Base-by-base conservation (phyloP, 2,797 vertebrate genomes). In the Sarcophilus harrisii region DNA sequence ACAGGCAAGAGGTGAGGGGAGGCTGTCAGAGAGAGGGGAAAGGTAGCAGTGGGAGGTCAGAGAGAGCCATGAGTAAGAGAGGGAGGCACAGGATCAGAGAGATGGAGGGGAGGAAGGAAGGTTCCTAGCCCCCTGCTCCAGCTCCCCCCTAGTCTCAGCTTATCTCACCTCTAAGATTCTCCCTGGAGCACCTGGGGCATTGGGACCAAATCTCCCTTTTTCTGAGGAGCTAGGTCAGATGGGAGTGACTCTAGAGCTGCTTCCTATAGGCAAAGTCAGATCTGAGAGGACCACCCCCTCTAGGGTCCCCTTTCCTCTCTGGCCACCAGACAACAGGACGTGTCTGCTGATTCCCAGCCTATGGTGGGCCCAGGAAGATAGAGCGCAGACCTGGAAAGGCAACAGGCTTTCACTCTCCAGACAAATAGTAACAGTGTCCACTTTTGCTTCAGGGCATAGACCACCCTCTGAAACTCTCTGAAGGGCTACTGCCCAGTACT, bases 101-200 rank as follows among this genome's bases (percentile, higher is more conserved):
- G 32, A 90, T 24, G 8, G 30, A 52, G 57, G 49, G 10, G 21
- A 14, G n/a, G 30, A 5, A 0, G 13, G 12, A n/a, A 66, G 13
- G 62, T 66, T 30, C 30, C 12, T 32, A n/a, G 5, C 32, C 8
- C 57, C 45, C n/a, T 24, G 30, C 24, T 27, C 5, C n/a, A 24
- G 16, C 18, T 24, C 18, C 11, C 6, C 1, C 5, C 0, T 0
- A 8, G 21, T 30, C 1, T 81, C 21, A 18, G 3, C 0, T 5
- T 58, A 81, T 30, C 81, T 91, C 90, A 49, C 52, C 38, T 45
- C 30, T 57, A 57, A 57, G 32, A 57, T 0, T 38, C 16, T 81
- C 66, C 66, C 66, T 45, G 52, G 5, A 18, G 24, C 55, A 18
- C 29, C 55, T 38, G 54, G 13, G 21, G 81, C 93, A 27, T 4